Evolutionary conservation across 1,140 invertebrate species (phyloP).

Genomic region (Galendromus occidentalis): DNA sequence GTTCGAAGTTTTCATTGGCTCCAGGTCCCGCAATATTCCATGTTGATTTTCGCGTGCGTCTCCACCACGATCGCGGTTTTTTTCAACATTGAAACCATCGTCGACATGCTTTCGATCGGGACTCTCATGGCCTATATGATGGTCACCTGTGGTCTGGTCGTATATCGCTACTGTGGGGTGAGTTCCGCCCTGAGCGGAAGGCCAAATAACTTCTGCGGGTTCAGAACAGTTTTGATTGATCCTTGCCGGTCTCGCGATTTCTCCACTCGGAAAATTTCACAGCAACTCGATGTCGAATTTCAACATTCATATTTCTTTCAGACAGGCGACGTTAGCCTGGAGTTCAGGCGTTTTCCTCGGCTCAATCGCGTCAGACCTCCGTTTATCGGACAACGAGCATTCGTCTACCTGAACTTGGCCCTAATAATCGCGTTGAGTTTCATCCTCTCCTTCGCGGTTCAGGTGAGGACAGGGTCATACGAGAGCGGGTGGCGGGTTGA

Average conservation of each 20-base stretch:
- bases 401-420: neutral
- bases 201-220: too few relatives aligned
- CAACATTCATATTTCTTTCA: too few relatives aligned
- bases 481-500: too few relatives aligned
- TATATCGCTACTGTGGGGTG: neutral
- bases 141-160: neutral
- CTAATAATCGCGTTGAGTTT: neutral
- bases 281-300: too few relatives aligned
- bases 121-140: slow-evolving; percentile 8
- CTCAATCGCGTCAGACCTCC: neutral
- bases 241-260: too few relatives aligned
- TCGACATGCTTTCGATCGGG: neutral
- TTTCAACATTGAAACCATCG: neutral
- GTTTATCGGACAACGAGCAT: neutral
- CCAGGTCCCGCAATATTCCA: neutral
- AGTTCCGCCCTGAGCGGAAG: too few relatives aligned
- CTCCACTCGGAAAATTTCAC: too few relatives aligned
- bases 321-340: too few relatives aligned
- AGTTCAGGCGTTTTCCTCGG: neutral
- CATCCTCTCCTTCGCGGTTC: neutral
- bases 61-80: neutral
- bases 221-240: too few relatives aligned
- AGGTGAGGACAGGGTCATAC: neutral
- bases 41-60: neutral
- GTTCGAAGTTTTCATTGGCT: too few relatives aligned